These are phyloP conservation scores for Lepeophtheirus salmonis DNA, from an alignment of 1,140 invertebrate genomes.

Conservation along the genomic window DNA sequence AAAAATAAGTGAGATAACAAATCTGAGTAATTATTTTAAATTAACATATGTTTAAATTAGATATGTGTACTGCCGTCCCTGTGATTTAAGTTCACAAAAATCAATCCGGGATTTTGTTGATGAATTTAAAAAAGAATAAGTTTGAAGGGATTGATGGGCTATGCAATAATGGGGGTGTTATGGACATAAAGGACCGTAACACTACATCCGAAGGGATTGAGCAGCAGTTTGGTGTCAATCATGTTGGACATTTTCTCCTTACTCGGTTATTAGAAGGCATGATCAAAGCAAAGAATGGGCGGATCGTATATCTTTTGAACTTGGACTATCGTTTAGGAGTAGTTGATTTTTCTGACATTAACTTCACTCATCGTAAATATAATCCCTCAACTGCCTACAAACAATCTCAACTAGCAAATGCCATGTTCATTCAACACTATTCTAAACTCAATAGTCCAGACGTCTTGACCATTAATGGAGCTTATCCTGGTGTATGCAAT, in stretches of 20 bases:
- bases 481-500: conserved; percentile 2
- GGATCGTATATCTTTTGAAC: conserved; percentile 3
- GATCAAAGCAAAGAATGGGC: background rate
- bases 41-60: no score
- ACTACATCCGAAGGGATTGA: conserved; percentile 3
- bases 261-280: background rate
- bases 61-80: conserved; percentile 11
- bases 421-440: background rate
- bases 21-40: no score
- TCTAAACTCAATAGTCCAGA: background rate
- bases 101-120: conserved; percentile 8
- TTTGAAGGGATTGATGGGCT: background rate
- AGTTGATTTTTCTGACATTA: background rate
- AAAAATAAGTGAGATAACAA: conserved; percentile 12
- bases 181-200: background rate
- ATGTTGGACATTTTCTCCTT: conserved; percentile 7
- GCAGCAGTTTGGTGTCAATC: conserved; percentile 5
- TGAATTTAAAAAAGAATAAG: background rate
- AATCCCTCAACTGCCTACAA: background rate
- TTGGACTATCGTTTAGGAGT: background rate
- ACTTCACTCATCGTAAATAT: background rate
- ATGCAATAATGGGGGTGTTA: conserved; percentile 5
- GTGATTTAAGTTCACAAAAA: conserved; percentile 7
- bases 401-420: conserved; percentile 8
- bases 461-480: background rate